Evolutionary conservation across 2,888 invertebrate species (phyloP), one percentile per base, ranked within the genome.

Genomic region (Lobophora halterata): DNA sequence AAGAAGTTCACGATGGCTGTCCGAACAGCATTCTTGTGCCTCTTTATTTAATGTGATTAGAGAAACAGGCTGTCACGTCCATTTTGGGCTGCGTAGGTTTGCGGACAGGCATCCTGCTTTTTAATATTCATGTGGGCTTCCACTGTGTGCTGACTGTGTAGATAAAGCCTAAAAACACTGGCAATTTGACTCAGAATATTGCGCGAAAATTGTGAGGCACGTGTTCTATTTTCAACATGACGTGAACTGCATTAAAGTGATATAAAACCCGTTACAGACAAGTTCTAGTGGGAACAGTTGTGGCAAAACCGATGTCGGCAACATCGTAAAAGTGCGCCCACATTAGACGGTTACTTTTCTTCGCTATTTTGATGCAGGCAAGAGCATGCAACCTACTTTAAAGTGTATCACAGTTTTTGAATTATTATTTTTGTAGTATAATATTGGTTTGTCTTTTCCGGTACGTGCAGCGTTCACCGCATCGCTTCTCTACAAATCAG

Each of bases 11-110:
- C 66, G 67, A 65, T 66, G 70, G 50, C 64, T 58, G 58, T 61
- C 62, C 62, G 65, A 70, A 73, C 69, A 69, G 61, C 61, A 77
- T 77, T 77, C 74, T 65, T 53, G 72, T 76, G 62, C 68, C 67
- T 54, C 53, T 56, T 60, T 61, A 61, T 58, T 56, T 70, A 69
- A 70, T 68, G 67, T 69, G 61, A 70, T 71, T 72, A 68, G 57
- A 59, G 52, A 54, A 58, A 60, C 50, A 52, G 55, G 46, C 52
- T 55, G 61, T 55, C 58, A 54, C 58, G 58, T 52, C 40, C 46
- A 54, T 51, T 60, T 54, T 43, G 55, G 59, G 45, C 52, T 55
- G 49, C 44, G 48, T 50, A 53, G 48, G 56, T 52, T 49, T 46
- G 36, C 49, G 43, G 40, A 42, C 42, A 52, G 41, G 37, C 40